A percentile compares a stretch with the other conserved stretches of the same genome.
phyloP scores from a whole-genome alignment of 2,113 vertebrate genomes.

The Hirundichthys speculiger region DNA sequence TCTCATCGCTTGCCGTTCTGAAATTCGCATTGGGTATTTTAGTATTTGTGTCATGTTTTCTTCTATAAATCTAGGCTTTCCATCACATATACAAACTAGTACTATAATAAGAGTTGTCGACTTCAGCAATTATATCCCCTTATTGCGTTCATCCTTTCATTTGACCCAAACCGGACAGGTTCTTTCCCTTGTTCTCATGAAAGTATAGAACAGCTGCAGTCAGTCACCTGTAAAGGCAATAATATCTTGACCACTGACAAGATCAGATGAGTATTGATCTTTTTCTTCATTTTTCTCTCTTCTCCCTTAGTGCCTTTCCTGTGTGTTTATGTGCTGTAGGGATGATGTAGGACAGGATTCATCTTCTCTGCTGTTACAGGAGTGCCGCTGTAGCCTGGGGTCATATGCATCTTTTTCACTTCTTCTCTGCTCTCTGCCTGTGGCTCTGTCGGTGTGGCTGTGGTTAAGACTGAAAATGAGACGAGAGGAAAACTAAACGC shows the following conservation, averaged over 20 bases:
- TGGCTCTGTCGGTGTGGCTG: slow-evolving; percentile 10
- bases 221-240: not conserved
- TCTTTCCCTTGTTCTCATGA: not conserved
- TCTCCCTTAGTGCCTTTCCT: not conserved
- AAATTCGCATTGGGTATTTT: too few species aligned
- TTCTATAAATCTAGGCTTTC: too few species aligned
- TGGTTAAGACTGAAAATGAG: not conserved
- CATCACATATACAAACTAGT: too few species aligned
- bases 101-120: too few species aligned
- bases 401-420: slow-evolving; percentile 38
- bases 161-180: not conserved
- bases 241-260: slow-evolving; percentile 3
- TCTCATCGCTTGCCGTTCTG: too few species aligned
- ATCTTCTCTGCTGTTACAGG: slow-evolving; percentile 42
- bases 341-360: slow-evolving; percentile 48
- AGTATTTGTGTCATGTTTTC: too few species aligned
- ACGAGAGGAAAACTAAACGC: not conserved
- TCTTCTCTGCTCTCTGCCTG: slow-evolving; percentile 33
- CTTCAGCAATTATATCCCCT: not conserved
- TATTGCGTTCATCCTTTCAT: not conserved
- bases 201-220: not conserved
- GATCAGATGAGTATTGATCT: slow-evolving; percentile 25
- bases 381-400: slow-evolving; percentile 47
- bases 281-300: slow-evolving; percentile 11
- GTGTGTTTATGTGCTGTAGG: slow-evolving; percentile 15